Evolutionary conservation across 1,140 invertebrate genomes (phyloP), one percentile per base, ranked within the genome.

Genomic region (Babylonia areolata): DNA sequence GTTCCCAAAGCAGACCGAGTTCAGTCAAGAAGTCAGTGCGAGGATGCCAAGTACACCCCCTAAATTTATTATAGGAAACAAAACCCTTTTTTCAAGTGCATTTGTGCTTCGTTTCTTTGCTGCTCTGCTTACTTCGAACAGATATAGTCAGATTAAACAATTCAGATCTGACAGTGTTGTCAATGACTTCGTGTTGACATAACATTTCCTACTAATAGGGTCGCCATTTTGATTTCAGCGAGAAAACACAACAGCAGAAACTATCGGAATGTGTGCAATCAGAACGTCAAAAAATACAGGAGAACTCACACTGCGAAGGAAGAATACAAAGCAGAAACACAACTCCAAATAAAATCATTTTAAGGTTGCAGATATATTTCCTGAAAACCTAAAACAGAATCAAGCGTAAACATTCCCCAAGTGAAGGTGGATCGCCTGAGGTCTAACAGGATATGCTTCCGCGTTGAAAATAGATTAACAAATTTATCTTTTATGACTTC

Each of bases 121-220:
- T n/a, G n/a, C n/a, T n/a, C n/a, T n/a, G n/a, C n/a, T n/a, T n/a
- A n/a, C n/a, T n/a, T n/a, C n/a, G n/a, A n/a, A n/a, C n/a, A n/a
- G n/a, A n/a, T n/a, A n/a, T n/a, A n/a, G n/a, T n/a, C n/a, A n/a
- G n/a, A n/a, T n/a, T n/a, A n/a, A n/a, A n/a, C n/a, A n/a, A n/a
- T n/a, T n/a, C n/a, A n/a, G n/a, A n/a, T n/a, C n/a, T n/a, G n/a
- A n/a, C n/a, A n/a, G n/a, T n/a, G n/a, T n/a, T n/a, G n/a, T n/a
- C n/a, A n/a, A n/a, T n/a, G n/a, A n/a, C n/a, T n/a, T n/a, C 15
- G 51, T 81, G 12, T 58, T 81, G 40, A 81, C n/a, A n/a, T 35
- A 81, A 11, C 31, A 46, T 51, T n/a, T 81, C 28, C 42, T 81
- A 17, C 75, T 78, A 78, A 64, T 64, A 23, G 15, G 58, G 58